A percentile compares a stretch with the other conserved stretches of the same genome.
These are phyloP conservation scores for Uropetala carovei DNA, from an alignment of 2,888 invertebrate species.

Conservation along the genomic window DNA sequence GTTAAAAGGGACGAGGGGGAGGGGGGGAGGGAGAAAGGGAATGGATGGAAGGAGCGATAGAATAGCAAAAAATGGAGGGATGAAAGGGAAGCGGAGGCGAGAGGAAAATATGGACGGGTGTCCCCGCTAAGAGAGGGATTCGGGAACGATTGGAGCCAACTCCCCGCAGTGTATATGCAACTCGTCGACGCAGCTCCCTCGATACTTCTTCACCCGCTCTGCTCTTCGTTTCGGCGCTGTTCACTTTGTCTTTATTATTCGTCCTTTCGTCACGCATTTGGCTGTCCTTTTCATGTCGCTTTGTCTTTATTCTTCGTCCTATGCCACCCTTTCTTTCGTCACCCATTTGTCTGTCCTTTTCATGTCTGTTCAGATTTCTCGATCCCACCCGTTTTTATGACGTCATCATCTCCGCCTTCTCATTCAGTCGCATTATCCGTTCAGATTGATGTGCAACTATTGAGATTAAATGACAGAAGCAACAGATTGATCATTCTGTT, in stretches of 20 bases:
- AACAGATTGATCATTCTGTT: too few species aligned
- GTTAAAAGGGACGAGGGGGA: neutral
- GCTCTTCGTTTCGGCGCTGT: neutral
- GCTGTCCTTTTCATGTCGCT: neutral
- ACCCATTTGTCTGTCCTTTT: neutral
- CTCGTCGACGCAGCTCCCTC: too few species aligned
- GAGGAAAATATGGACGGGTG: neutral
- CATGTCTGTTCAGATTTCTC: neutral
- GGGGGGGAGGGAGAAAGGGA: neutral
- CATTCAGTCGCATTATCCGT: too few species aligned
- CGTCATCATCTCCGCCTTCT: too few species aligned
- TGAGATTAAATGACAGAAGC: too few species aligned
- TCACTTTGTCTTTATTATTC: neutral
- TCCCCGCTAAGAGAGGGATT: neutral
- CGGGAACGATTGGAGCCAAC: too few species aligned
- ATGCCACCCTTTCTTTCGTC: too few species aligned
- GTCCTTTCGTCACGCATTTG: neutral
- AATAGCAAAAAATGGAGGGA: too few species aligned
- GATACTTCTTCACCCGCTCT: too few species aligned
- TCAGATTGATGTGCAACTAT: too few species aligned
- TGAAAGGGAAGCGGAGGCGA: neutral
- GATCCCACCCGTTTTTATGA: neutral
- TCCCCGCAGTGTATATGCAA: too few species aligned
- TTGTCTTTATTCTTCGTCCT: neutral
- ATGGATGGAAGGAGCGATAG: conserved; percentile 5